Base-by-base conservation (phyloP, 2,888 invertebrate genomes). In the Acrobasis repandana region DNA sequence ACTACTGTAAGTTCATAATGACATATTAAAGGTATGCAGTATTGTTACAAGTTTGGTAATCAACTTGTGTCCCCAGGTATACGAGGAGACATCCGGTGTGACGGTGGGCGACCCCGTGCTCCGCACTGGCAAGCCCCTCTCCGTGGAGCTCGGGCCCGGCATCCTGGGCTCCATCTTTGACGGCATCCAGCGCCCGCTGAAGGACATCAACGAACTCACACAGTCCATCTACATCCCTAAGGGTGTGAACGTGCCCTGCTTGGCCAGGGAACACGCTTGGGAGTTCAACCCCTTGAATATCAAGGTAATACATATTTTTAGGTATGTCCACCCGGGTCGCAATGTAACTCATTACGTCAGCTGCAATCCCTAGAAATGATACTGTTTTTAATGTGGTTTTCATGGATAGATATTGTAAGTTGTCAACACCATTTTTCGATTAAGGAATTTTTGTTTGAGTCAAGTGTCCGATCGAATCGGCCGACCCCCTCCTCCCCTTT, bases 111-210 rank as follows among this genome's bases (percentile, higher is more conserved):
- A 99, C 93, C 99, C 99, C 59, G 99, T 99, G 18, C 93, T 99
- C 71, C 94, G 99, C 77, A 99, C 99, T 0, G 99, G 99, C 71
- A 99, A 99, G 90, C 99, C 99, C 0, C 93, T 99, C 60, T 99
- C 99, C 8, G 99, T 99, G 47, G 99, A 99, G 88, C 93, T 99
- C 62, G 99, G 99, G 9, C 99, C 99, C 58, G 99, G 99, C 81
- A 99, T 99, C 88, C 96, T 99, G 94, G 98, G 98, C 70, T 98
- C 98, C 86, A 99, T 99, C 93, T 99, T 99, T 93, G 99, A 99
- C 93, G 99, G 99, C 93, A 99, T 99, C 90, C 99, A 99, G 92
- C 96, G 99, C 81, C 99, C 99, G 0, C 89, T 99, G 78, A 98
- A 97, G 89, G 99, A 98, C 91, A 99, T 99, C 86, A 94, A 96